Conservation (phyloP, 2,888 invertebrate genomes). For the Tetheella fluctuosa region DNA sequence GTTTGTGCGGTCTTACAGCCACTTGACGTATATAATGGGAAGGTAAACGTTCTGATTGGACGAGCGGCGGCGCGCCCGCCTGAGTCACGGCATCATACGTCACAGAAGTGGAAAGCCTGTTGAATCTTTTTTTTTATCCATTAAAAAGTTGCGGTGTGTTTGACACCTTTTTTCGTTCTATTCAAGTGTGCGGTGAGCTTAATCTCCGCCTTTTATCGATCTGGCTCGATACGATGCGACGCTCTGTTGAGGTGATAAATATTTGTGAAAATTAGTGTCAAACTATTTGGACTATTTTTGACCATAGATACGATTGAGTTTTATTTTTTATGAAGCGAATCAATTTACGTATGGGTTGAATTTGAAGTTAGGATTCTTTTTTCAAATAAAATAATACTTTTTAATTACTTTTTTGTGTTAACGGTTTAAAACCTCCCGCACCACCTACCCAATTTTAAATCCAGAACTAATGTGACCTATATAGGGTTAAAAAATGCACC, state of each 20-base stretch:
- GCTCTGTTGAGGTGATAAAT: background rate
- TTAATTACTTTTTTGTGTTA: too few species aligned
- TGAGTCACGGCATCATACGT: constrained; percentile 53
- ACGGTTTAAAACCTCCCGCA: too few species aligned
- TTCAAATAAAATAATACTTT: too few species aligned
- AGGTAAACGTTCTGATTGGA: constrained; percentile 59
- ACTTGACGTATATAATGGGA: constrained; percentile 68
- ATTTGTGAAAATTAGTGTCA: background rate
- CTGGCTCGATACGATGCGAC: background rate
- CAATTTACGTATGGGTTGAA: too few species aligned
- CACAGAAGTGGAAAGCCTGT: constrained; percentile 69
- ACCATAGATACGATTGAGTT: too few species aligned
- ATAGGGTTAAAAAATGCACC: too few species aligned
- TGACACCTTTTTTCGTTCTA: constrained; percentile 13
- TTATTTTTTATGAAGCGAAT: too few species aligned
- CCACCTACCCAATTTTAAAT: too few species aligned
- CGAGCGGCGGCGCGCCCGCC: constrained; percentile 63
- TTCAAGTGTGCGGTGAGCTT: background rate
- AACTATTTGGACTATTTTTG: background rate
- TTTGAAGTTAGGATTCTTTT: too few species aligned
- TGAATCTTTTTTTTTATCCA: constrained; percentile 46
- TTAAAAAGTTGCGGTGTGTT: constrained; percentile 16
- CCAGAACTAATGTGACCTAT: too few species aligned
- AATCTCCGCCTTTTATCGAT: background rate
- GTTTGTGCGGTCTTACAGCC: constrained; percentile 61